A percentile compares a stretch with the other conserved stretches of the same genome.
These are phyloP conservation scores for Drosophila parabipectinata DNA, from an alignment of 1,140 invertebrate species.

Conservation along the genomic window DNA sequence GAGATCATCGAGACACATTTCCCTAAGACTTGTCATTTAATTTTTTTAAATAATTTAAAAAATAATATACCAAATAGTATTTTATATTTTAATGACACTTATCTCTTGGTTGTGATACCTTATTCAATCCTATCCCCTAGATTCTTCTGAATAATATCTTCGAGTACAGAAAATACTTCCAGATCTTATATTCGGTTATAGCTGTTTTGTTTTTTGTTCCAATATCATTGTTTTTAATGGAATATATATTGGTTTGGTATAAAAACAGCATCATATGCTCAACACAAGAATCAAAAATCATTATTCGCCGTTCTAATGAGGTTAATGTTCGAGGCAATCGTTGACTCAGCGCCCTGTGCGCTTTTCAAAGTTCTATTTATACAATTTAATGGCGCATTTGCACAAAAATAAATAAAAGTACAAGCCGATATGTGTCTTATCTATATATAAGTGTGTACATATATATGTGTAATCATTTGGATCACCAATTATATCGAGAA, in stretches of 20 bases:
- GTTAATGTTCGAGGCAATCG: constrained; percentile 76
- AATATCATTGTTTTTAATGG: neutral
- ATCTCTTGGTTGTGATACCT: neutral
- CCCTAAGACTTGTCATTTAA: constrained; percentile 48
- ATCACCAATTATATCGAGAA: constrained; percentile 34
- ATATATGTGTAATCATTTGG: constrained; percentile 15
- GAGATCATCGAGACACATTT: constrained; percentile 55
- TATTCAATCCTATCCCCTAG: too few relatives aligned
- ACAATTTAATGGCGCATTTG: constrained; percentile 79
- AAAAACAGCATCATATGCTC: constrained; percentile 15
- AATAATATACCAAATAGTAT: neutral
- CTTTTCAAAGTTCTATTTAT: constrained; percentile 74
- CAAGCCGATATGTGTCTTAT: constrained; percentile 53
- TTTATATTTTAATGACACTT: neutral
- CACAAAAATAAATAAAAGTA: constrained; percentile 75
- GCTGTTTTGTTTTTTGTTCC: neutral
- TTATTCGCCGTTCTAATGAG: constrained; percentile 74
- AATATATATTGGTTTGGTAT: neutral
- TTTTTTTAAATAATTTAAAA: neutral
- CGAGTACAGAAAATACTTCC: too few relatives aligned
- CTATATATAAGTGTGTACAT: constrained; percentile 7
- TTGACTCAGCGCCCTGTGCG: constrained; percentile 73
- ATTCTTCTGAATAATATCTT: too few relatives aligned
- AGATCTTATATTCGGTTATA: neutral
- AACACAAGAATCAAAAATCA: constrained; percentile 35